phyloP scores from a whole-genome alignment of 1,140 invertebrate genomes.

The Periplaneta americana region DNA sequence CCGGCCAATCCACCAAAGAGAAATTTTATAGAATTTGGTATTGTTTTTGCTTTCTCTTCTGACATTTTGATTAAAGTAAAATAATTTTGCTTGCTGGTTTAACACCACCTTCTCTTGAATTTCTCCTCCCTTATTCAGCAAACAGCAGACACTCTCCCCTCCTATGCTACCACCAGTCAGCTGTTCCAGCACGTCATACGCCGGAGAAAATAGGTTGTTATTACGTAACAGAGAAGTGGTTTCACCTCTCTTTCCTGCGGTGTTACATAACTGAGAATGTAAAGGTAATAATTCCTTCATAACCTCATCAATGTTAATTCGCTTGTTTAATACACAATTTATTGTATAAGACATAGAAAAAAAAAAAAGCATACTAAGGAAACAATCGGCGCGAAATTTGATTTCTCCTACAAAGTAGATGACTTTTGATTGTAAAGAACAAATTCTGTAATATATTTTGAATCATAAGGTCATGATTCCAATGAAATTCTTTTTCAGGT shows the following conservation, averaged over 20 bases:
- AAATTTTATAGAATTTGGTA: slow-evolving; percentile 28
- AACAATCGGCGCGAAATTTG: not conserved
- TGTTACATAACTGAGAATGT: no score
- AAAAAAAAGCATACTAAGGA: no score
- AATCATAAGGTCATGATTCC: no score
- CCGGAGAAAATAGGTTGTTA: not conserved
- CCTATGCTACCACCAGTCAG: not conserved
- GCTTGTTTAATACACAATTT: no score
- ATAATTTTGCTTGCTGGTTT: not conserved
- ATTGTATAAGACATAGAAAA: no score
- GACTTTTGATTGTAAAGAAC: no score
- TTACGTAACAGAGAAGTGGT: not conserved
- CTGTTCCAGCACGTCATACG: not conserved
- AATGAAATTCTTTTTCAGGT: no score
- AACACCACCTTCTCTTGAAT: not conserved
- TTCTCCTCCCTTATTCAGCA: not conserved
- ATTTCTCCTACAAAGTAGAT: no score
- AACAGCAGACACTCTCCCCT: not conserved
- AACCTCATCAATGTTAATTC: no score
- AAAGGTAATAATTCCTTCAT: no score
- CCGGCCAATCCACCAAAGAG: slow-evolving; percentile 24
- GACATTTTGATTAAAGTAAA: not conserved
- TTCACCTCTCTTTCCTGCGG: no score
- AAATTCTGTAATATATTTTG: no score
- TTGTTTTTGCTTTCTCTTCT: slow-evolving; percentile 20